A percentile compares a stretch with the other conserved stretches of the same genome.
These are phyloP conservation scores for Turdus rufiventris DNA, from an alignment of 2,113 vertebrate genomes.

Conservation along the genomic window DNA sequence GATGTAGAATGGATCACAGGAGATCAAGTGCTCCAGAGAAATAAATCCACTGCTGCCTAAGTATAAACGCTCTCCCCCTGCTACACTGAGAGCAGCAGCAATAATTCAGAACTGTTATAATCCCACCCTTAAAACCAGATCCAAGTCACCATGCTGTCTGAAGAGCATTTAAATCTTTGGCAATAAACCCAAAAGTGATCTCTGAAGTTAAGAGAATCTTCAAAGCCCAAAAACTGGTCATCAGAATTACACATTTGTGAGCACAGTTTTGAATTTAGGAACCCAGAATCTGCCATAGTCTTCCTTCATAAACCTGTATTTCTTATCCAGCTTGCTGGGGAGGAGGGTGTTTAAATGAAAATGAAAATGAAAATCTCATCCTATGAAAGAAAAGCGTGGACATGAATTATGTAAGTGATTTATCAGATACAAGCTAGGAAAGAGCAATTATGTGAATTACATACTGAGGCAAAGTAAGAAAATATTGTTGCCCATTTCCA, in stretches of 20 bases:
- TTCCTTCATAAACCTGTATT: background rate
- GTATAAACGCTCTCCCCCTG: background rate
- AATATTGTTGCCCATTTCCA: background rate
- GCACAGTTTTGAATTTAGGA: background rate
- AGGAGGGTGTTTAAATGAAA: background rate
- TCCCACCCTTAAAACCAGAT: background rate
- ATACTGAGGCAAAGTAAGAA: background rate
- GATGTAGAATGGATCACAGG: background rate
- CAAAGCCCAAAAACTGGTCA: background rate
- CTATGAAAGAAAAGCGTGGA: background rate
- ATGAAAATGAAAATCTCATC: background rate
- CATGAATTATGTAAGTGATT: background rate
- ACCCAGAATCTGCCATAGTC: background rate
- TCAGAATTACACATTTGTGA: rapidly evolving
- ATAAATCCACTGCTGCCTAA: background rate
- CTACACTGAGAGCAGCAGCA: background rate
- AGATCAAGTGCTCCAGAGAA: background rate
- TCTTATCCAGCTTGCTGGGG: background rate
- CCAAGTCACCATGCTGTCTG: background rate
- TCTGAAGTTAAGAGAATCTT: background rate
- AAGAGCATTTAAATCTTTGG: background rate
- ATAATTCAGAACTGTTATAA: background rate
- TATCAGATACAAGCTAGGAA: background rate
- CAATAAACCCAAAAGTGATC: background rate
- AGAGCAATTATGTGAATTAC: background rate